Evolutionary conservation across 2,888 invertebrate genomes (phyloP).

Genomic region (Epirrhoe tristata): DNA sequence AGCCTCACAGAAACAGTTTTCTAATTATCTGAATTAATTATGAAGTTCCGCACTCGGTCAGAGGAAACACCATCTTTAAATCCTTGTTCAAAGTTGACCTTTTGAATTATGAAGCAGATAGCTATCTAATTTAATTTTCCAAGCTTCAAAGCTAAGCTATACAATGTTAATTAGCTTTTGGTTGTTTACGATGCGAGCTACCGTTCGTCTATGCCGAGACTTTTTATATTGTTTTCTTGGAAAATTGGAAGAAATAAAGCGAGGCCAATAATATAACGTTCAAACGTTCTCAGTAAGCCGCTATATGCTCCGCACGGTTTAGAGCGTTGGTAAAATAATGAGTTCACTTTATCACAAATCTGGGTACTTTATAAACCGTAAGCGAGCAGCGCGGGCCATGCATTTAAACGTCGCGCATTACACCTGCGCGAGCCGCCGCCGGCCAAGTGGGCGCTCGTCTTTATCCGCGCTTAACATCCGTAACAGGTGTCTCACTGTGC

Average conservation of each 20-base stretch:
- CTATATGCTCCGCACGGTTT: not conserved
- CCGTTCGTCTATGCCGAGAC: not conserved
- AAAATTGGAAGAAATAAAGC: too few species aligned
- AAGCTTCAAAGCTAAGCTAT: not conserved
- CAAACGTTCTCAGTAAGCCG: not conserved
- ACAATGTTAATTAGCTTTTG: not conserved
- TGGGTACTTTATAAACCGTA: constrained; percentile 8
- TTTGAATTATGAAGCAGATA: constrained; percentile 7
- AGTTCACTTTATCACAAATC: constrained; percentile 4
- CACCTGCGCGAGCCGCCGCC: constrained; percentile 3
- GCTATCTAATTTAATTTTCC: constrained; percentile 2
- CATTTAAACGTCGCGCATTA: constrained; percentile 9
- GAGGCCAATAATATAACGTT: not conserved
- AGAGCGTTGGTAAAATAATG: constrained; percentile 1
- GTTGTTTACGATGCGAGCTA: not conserved
- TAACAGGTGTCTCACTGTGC: constrained; percentile 27
- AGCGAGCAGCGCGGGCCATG: constrained; percentile 2
- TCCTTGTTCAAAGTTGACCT: constrained; percentile 11
- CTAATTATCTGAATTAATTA: constrained; percentile 12
- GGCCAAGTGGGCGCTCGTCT: constrained; percentile 9
- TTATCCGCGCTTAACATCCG: constrained; percentile 21
- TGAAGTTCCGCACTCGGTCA: constrained; percentile 8
- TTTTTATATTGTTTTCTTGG: not conserved
- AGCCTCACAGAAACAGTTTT: constrained; percentile 3
- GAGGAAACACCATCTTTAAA: not conserved